Conservation (phyloP, 2,888 invertebrate species). For the Lithophane leautieri region DNA sequence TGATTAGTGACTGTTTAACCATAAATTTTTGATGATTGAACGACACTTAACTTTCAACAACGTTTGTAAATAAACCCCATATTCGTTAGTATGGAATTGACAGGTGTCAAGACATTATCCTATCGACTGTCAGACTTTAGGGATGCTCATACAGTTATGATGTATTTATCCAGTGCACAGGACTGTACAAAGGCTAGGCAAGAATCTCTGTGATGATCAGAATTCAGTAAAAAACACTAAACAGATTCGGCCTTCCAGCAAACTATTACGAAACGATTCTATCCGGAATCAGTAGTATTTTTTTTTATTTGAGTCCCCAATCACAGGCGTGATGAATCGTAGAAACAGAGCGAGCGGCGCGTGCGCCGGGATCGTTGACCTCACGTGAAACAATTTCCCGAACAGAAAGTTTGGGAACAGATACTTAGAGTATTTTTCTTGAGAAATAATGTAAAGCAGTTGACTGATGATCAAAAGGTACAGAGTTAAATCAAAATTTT, state of each 20-base stretch:
- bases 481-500: not conserved
- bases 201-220: not conserved
- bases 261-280: conserved; percentile 56
- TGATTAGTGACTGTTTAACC: too few relatives aligned
- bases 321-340: conserved; percentile 77
- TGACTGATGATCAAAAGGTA: not conserved
- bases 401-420: conserved; percentile 65
- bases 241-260: conserved; percentile 17
- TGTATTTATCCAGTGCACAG: not conserved
- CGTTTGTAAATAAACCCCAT: too few relatives aligned
- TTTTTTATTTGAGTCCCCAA: conserved; percentile 66
- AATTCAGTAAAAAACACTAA: conserved; percentile 3
- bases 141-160: too few relatives aligned
- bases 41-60: too few relatives aligned
- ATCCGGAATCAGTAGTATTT: conserved; percentile 52
- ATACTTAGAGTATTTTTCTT: conserved; percentile 57
- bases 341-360: conserved; percentile 77
- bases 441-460: conserved; percentile 46
- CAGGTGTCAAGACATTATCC: too few relatives aligned
- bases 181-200: not conserved
- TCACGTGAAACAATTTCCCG: conserved; percentile 70
- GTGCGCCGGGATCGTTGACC: conserved; percentile 76
- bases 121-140: not conserved
- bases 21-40: too few relatives aligned
- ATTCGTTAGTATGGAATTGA: too few relatives aligned